These are phyloP conservation scores for Hemiprocne comata DNA, from an alignment of 2,113 vertebrate genomes.

Conservation along the genomic window DNA sequence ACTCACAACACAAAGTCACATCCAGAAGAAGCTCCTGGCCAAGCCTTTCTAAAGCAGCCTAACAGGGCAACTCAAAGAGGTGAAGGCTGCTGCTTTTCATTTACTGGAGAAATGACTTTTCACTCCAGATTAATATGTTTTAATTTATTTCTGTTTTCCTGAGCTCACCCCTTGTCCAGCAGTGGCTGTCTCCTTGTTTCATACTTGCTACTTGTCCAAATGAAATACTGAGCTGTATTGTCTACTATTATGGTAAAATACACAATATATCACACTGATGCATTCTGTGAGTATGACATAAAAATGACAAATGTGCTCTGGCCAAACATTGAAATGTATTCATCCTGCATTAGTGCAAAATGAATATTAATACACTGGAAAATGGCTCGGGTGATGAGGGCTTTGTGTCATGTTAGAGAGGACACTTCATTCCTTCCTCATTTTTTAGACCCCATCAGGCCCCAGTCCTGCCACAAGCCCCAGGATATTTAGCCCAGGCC, in stretches of 20 bases:
- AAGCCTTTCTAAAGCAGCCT: not conserved
- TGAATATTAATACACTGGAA: constrained; percentile 68
- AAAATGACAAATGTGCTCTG: constrained; percentile 54
- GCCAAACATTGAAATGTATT: constrained; percentile 59
- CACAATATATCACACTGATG: constrained; percentile 54
- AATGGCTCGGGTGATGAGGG: constrained; percentile 46
- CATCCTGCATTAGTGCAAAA: constrained; percentile 65
- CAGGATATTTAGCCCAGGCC: not conserved
- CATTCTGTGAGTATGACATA: constrained; percentile 36
- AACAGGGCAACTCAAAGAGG: not conserved
- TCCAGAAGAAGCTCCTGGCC: not conserved
- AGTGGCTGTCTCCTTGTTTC: constrained; percentile 9
- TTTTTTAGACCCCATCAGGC: constrained; percentile 10
- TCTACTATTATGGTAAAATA: constrained; percentile 68
- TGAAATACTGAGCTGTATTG: constrained; percentile 50
- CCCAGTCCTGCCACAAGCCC: not conserved
- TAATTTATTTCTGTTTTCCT: constrained; percentile 63
- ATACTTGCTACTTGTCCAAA: constrained; percentile 10
- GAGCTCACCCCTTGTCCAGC: not conserved
- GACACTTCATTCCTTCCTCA: constrained; percentile 28
- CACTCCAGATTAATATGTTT: constrained; percentile 49
- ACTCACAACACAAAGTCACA: not conserved
- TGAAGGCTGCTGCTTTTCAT: constrained; percentile 30
- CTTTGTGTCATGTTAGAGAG: constrained; percentile 17
- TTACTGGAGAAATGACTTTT: constrained; percentile 28